A percentile compares a stretch with the other conserved stretches of the same genome.
These are phyloP conservation scores for Achlya flavicornis DNA, from an alignment of 2,888 invertebrate genomes.

Conservation along the genomic window DNA sequence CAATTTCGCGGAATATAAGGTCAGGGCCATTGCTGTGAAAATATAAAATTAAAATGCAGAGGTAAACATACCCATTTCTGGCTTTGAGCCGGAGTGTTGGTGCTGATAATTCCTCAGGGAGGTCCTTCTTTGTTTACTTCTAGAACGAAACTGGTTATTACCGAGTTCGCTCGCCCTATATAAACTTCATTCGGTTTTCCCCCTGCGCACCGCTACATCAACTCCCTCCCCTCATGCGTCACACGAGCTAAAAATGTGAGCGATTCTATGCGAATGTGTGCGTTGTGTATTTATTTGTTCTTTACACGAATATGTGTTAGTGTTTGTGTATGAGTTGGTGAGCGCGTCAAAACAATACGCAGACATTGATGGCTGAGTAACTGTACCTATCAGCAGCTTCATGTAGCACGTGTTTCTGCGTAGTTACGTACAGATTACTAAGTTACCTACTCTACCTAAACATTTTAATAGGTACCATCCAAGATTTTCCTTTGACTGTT, in stretches of 20 bases:
- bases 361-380: background rate
- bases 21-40: slow-evolving; percentile 16
- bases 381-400: background rate
- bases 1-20: background rate
- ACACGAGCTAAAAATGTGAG: slow-evolving; percentile 48
- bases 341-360: slow-evolving; percentile 8
- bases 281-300: slow-evolving; percentile 23
- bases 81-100: slow-evolving; percentile 52
- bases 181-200: slow-evolving; percentile 57
- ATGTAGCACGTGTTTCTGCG: background rate
- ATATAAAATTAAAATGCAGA: slow-evolving; percentile 24
- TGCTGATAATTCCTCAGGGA: slow-evolving; percentile 49
- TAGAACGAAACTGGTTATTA: slow-evolving; percentile 68
- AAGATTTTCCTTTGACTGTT: too few relatives aligned
- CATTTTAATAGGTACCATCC: too few relatives aligned
- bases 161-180: slow-evolving; percentile 66
- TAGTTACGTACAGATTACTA: background rate
- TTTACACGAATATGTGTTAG: slow-evolving; percentile 24
- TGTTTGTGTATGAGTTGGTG: slow-evolving; percentile 22
- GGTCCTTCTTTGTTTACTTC: slow-evolving; percentile 68
- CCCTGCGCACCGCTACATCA: slow-evolving; percentile 35
- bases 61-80: slow-evolving; percentile 70
- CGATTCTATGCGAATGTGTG: slow-evolving; percentile 22
- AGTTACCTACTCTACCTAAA: too few relatives aligned
- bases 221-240: slow-evolving; percentile 56